phyloP scores from a whole-genome alignment of 1,140 invertebrate genomes.

The Euwallacea similis region DNA sequence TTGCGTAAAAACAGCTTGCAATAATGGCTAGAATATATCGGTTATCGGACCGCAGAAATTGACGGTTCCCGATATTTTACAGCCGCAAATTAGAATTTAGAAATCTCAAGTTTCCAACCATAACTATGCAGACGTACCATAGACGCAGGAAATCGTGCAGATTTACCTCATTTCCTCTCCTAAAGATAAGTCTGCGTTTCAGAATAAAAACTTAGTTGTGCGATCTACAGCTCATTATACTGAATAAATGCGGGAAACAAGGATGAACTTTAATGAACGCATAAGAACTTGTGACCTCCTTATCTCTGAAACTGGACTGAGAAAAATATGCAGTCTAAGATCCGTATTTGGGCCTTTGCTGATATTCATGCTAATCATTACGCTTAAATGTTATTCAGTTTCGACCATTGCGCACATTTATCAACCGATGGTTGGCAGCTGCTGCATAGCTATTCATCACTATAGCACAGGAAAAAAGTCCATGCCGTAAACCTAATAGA shows the following conservation, averaged over 20 bases:
- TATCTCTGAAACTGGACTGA: slow-evolving; percentile 8
- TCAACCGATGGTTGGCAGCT: too few species aligned
- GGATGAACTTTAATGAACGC: slow-evolving; percentile 11
- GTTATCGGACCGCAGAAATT: not conserved
- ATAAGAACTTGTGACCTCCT: slow-evolving; percentile 15
- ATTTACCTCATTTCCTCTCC: too few species aligned
- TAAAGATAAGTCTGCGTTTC: too few species aligned
- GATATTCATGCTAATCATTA: not conserved
- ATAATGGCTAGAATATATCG: not conserved
- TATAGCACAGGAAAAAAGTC: too few species aligned
- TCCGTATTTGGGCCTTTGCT: not conserved
- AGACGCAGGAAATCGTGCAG: too few species aligned
- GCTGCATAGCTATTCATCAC: too few species aligned
- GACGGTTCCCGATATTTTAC: not conserved
- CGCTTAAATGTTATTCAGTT: too few species aligned
- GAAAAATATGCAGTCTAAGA: slow-evolving; percentile 13
- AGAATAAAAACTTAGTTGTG: too few species aligned
- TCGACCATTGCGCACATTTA: too few species aligned
- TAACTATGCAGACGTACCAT: too few species aligned
- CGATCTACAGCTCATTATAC: too few species aligned
- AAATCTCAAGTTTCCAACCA: not conserved
- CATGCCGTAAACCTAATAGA: too few species aligned
- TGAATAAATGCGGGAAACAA: not conserved
- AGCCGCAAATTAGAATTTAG: not conserved
- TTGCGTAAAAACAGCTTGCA: slow-evolving; percentile 9